Base-by-base conservation (phyloP, 2,797 vertebrate genomes). In the Rhodeus uyekii region DNA sequence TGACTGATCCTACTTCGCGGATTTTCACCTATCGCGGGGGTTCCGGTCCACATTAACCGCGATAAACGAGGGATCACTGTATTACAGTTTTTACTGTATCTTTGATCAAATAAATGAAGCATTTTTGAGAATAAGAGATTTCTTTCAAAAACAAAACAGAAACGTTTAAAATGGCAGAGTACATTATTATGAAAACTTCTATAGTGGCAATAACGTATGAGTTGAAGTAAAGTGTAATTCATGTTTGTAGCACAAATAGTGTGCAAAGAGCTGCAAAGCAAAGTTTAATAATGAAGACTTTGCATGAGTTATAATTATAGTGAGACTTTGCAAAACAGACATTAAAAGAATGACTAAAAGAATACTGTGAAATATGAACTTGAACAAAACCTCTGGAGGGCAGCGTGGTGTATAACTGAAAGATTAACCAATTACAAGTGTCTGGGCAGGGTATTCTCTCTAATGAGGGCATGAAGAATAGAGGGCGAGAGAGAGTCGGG, bases 381-480 rank as follows among this genome's bases (percentile, higher is more conserved):
- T 34, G 19, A 60, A 24, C 39, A 27, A 32, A 6, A 38, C 14
- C 22, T 27, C 53, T 61, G 53, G 68, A 32, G 50, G 22, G 3
- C 29, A 73, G 22, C 0, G 42, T 50, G n/a, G 72, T 53, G 24
- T 34, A 55, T 19, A 46, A 64, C 67, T 78, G 24, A 83, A 78
- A 83, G 82, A 82, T 82, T 34, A 76, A 76, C 19, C 72, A 58
- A 82, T 76, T 76, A 82, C 80, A 68, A 76, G 72, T 67, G 68
- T 63, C 19, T 55, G 18, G 44, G 44, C 61, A 38, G 36, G 48
- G 36, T 82, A 64, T 76, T 44, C 63, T 44, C 22, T 44, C 63
- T 82, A 82, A 82, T 82, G 53, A 76, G 83, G 64, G 65, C 69
- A 68, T 42, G 63, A 55, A 42, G 73, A 29, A 67, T 16, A 34